These are phyloP conservation scores for Caenorhabditis angaria DNA, from an alignment of 2,888 invertebrate genomes.

Conservation along the genomic window DNA sequence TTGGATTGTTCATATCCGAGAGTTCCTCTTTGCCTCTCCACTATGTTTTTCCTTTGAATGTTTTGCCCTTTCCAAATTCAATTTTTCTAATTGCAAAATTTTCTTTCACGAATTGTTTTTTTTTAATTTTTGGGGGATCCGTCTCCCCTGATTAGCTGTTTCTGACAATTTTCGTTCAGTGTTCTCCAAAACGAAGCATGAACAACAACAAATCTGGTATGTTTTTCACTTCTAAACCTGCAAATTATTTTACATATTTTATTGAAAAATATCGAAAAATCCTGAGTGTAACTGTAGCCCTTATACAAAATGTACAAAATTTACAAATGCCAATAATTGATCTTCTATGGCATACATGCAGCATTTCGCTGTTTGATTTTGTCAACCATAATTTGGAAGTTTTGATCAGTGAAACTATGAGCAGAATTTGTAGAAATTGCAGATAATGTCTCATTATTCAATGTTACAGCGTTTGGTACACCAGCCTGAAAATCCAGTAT, in stretches of 20 bases:
- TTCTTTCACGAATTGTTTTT: too few species aligned
- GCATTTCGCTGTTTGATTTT: constrained; percentile 56
- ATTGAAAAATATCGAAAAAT: neutral
- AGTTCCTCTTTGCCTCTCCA: too few species aligned
- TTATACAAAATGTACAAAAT: constrained; percentile 7
- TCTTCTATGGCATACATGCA: constrained; percentile 54
- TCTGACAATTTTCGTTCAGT: too few species aligned
- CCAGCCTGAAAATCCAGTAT: constrained; percentile 17
- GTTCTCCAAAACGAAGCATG: too few species aligned
- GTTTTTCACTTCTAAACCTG: too few species aligned
- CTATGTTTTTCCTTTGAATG: too few species aligned
- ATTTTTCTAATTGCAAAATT: too few species aligned
- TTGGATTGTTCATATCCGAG: too few species aligned
- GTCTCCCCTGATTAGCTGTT: too few species aligned
- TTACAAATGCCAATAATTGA: neutral
- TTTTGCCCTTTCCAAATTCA: too few species aligned
- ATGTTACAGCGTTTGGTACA: constrained; percentile 23
- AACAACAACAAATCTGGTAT: too few species aligned
- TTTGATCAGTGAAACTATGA: constrained; percentile 59
- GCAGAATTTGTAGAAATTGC: constrained; percentile 51
- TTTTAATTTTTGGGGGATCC: too few species aligned
- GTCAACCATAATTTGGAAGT: constrained; percentile 60
- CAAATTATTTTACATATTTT: neutral
- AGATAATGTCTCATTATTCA: constrained; percentile 61
- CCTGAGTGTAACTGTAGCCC: constrained; percentile 3